These are phyloP conservation scores for Micromussa lordhowensis DNA, from an alignment of 92 coral and sea anemone genomes.

Conservation along the genomic window DNA sequence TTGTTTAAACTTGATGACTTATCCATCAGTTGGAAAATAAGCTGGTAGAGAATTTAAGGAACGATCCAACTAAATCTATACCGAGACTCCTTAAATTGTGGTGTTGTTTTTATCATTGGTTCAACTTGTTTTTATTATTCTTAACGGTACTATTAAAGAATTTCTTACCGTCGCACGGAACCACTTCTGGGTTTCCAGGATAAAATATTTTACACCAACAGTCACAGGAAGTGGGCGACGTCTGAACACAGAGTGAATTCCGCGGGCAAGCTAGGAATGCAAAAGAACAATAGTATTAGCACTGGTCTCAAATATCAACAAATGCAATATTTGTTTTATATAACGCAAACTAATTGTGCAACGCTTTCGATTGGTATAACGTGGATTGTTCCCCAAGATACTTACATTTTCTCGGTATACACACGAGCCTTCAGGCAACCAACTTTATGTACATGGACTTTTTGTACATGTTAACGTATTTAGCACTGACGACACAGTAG, in stretches of 20 bases:
- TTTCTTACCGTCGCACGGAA: not conserved
- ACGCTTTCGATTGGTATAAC: too few relatives aligned
- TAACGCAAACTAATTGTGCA: not conserved
- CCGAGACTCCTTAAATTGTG: not conserved
- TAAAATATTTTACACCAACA: conserved; percentile 23
- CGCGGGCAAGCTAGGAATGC: conserved; percentile 3
- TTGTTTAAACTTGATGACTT: too few relatives aligned
- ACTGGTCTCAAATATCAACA: not conserved
- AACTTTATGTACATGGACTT: too few relatives aligned
- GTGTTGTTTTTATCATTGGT: not conserved
- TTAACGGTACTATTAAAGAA: not conserved
- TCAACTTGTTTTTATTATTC: not conserved
- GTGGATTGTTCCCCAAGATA: too few relatives aligned
- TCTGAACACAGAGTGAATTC: not conserved
- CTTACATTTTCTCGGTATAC: too few relatives aligned
- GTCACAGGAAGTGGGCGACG: not conserved
- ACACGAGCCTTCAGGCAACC: too few relatives aligned
- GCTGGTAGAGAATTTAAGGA: too few relatives aligned
- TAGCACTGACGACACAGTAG: too few relatives aligned
- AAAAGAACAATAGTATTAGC: not conserved
- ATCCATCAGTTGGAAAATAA: too few relatives aligned
- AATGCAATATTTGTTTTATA: not conserved
- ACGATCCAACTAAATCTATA: too few relatives aligned
- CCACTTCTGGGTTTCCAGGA: not conserved
- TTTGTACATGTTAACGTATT: too few relatives aligned